Evolutionary conservation across 1,140 invertebrate genomes (phyloP).

Genomic region (Lanistes nyassanus): DNA sequence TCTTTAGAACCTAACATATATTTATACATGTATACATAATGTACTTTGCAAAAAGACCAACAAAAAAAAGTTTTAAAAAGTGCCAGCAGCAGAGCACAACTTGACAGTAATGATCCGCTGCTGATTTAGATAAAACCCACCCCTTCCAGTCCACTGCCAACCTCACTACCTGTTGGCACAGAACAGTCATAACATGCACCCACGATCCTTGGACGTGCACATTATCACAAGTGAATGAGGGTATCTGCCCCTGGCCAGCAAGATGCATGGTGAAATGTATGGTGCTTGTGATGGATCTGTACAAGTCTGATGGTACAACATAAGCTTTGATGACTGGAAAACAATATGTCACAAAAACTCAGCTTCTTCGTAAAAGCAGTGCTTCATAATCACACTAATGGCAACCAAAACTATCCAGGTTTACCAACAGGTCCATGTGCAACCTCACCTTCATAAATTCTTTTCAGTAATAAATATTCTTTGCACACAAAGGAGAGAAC

Average conservation of each 20-base stretch:
- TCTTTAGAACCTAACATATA: not conserved
- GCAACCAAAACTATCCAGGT: no score
- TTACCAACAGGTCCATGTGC: no score
- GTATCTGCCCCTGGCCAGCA: conserved; percentile 29
- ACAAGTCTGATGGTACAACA: no score
- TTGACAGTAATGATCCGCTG: not conserved
- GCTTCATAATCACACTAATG: no score
- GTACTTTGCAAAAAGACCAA: not conserved
- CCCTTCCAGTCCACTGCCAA: conserved; percentile 11
- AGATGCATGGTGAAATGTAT: conserved; percentile 13
- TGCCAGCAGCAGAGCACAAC: not conserved
- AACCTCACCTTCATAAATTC: no score
- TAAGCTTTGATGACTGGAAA: no score
- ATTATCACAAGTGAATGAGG: no score
- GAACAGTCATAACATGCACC: conserved; percentile 6
- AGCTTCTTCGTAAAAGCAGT: no score
- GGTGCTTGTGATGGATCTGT: no score
- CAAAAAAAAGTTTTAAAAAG: not conserved
- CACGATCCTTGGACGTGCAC: conserved; percentile 10
- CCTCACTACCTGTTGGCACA: conserved; percentile 6
- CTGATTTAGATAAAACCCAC: not conserved
- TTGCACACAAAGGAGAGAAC: no score
- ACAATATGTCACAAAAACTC: no score
- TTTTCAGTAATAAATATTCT: no score
- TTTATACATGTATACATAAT: not conserved